A percentile compares a stretch with the other conserved stretches of the same genome.
These are phyloP conservation scores for Sipha maydis DNA, from an alignment of 2,888 invertebrate species.

Conservation along the genomic window DNA sequence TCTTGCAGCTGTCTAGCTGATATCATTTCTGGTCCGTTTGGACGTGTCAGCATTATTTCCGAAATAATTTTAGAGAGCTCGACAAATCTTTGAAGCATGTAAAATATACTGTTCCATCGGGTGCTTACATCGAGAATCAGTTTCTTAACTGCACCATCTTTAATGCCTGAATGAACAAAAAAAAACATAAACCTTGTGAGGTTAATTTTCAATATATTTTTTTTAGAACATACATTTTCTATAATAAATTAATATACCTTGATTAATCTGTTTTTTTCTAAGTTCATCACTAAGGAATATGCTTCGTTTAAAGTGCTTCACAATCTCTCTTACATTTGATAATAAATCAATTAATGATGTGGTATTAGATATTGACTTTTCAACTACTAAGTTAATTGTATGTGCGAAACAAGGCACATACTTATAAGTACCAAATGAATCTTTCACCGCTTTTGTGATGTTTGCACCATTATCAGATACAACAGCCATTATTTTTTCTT, in stretches of 20 bases:
- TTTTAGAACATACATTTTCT: slow-evolving; percentile 28
- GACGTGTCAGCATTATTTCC: slow-evolving; percentile 13
- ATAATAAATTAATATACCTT: slow-evolving; percentile 31
- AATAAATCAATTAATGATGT: not conserved
- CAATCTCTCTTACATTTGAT: not conserved
- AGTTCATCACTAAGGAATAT: slow-evolving; percentile 7
- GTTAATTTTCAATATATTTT: not conserved
- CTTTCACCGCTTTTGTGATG: slow-evolving; percentile 66
- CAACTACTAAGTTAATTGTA: slow-evolving; percentile 66
- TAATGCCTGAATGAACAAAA: slow-evolving; percentile 15
- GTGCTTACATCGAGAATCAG: slow-evolving; percentile 62
- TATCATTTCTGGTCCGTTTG: not conserved
- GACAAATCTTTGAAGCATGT: slow-evolving; percentile 62
- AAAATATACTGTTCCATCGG: slow-evolving; percentile 59
- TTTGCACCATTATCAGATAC: slow-evolving; percentile 65
- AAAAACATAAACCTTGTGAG: not conserved
- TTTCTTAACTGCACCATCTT: slow-evolving; percentile 46
- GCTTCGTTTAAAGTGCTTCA: slow-evolving; percentile 2
- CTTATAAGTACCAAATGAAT: slow-evolving; percentile 66
- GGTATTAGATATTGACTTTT: slow-evolving; percentile 6
- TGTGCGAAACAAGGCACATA: slow-evolving; percentile 67
- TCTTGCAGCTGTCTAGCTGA: slow-evolving; percentile 17
- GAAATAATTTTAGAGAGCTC: slow-evolving; percentile 41
- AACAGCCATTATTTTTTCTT: slow-evolving; percentile 65
- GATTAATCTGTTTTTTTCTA: slow-evolving; percentile 17